These are phyloP conservation scores for Athalia circularis DNA, from an alignment of 2,888 invertebrate species.

Conservation along the genomic window DNA sequence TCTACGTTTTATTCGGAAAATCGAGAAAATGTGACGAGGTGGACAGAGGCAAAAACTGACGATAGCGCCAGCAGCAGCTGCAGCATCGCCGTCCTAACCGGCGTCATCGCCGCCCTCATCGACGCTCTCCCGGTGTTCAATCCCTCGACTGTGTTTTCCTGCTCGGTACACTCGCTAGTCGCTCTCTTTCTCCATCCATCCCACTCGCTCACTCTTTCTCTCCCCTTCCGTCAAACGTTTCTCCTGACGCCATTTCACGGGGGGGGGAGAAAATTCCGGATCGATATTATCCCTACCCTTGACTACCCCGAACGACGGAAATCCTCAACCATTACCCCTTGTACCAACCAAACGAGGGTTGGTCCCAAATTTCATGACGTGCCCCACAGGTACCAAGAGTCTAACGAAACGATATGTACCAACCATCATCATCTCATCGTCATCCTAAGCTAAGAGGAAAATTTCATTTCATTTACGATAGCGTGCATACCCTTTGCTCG, in stretches of 20 bases:
- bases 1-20: too few relatives aligned
- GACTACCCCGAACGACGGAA: background rate
- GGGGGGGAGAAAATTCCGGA: conserved; percentile 25
- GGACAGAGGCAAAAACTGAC: background rate
- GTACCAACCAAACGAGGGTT: conserved; percentile 7
- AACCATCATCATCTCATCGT: too few relatives aligned
- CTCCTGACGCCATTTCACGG: conserved; percentile 22
- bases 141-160: conserved; percentile 45
- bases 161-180: background rate
- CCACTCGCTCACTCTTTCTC: background rate
- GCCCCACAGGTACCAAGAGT: background rate
- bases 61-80: background rate
- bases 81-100: conserved; percentile 12
- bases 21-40: too few relatives aligned
- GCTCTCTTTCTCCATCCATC: background rate
- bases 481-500: too few relatives aligned
- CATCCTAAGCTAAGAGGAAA: too few relatives aligned
- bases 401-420: background rate
- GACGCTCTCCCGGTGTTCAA: conserved; percentile 44
- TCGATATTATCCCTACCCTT: conserved; percentile 40
- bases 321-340: conserved; percentile 31
- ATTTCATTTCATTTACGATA: too few relatives aligned
- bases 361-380: conserved; percentile 19
- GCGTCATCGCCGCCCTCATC: conserved; percentile 20
- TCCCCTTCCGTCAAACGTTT: conserved; percentile 44